A percentile compares a stretch with the other conserved stretches of the same genome.
Conservation (phyloP, 1,140 invertebrate genomes). For the Drosophila repletoides region DNA sequence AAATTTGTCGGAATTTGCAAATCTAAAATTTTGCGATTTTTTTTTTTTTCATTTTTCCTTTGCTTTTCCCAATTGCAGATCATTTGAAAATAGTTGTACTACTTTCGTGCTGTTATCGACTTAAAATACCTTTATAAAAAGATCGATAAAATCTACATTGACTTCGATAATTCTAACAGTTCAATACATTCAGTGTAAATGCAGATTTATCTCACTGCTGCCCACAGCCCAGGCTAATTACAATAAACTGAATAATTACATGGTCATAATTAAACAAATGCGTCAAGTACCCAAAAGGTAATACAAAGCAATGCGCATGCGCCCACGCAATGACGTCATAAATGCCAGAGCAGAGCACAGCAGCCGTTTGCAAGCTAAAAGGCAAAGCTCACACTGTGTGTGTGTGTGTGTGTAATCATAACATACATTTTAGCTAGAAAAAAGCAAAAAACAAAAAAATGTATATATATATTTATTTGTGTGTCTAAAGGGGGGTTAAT, state of each 20-base stretch:
- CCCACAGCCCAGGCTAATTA: conserved; percentile 40
- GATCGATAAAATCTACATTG: too few species aligned
- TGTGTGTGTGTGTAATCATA: neutral
- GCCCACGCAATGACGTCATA: conserved; percentile 65
- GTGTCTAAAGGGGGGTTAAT: conserved; percentile 46
- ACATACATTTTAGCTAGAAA: conserved; percentile 18
- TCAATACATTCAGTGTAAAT: too few species aligned
- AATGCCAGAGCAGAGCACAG: conserved; percentile 8
- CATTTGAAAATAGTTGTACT: too few species aligned
- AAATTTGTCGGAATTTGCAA: too few species aligned
- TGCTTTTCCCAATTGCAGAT: too few species aligned
- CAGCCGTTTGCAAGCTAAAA: conserved; percentile 7
- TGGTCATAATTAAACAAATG: conserved; percentile 58
- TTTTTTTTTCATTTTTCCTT: too few species aligned
- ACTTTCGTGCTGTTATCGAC: too few species aligned
- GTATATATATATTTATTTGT: too few species aligned
- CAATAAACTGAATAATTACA: conserved; percentile 62
- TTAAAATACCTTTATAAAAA: too few species aligned
- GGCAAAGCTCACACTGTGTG: neutral
- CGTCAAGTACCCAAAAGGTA: conserved; percentile 42
- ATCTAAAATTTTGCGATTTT: too few species aligned
- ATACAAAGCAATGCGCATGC: conserved; percentile 45
- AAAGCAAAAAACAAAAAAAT: conserved; percentile 39
- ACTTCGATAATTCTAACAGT: too few species aligned
- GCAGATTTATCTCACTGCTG: conserved; percentile 25